Percentiles rank a stretch among this genome's conserved stretches.
These are phyloP conservation scores for Eleutherodactylus coqui DNA, from an alignment of 2,797 vertebrate genomes.

Conservation along the genomic window DNA sequence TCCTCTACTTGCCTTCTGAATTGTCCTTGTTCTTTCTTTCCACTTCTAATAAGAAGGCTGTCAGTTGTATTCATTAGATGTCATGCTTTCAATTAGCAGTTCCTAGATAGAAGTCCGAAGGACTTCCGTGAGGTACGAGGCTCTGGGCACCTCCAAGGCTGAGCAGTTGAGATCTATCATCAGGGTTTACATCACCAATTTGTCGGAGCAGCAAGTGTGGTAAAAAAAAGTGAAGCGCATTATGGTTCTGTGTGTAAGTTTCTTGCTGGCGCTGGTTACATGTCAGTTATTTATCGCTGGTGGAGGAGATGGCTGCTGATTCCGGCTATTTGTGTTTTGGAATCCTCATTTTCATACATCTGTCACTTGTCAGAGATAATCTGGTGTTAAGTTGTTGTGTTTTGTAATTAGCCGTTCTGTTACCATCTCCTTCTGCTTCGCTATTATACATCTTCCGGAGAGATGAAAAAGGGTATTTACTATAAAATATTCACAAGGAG, in stretches of 20 bases:
- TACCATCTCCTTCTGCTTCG: slow-evolving; percentile 57
- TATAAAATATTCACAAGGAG: slow-evolving; percentile 6
- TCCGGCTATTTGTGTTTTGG: slow-evolving; percentile 56
- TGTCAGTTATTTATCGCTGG: background rate
- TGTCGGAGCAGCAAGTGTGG: background rate
- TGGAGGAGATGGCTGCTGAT: slow-evolving; percentile 23
- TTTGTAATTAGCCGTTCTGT: slow-evolving; percentile 62
- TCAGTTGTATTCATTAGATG: too few relatives aligned
- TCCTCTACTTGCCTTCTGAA: too few relatives aligned
- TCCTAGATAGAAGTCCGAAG: background rate
- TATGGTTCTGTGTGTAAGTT: background rate
- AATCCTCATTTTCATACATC: slow-evolving; percentile 56
- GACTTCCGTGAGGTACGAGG: background rate
- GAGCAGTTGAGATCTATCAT: background rate
- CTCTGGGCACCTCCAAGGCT: background rate
- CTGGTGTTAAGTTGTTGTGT: slow-evolving; percentile 61
- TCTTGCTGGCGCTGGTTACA: background rate
- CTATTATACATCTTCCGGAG: slow-evolving; percentile 37
- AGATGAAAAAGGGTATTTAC: slow-evolving; percentile 30
- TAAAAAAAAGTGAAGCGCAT: background rate
- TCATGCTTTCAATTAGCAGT: too few relatives aligned
- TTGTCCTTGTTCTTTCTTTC: too few relatives aligned
- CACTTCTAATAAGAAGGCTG: too few relatives aligned
- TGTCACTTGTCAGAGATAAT: slow-evolving; percentile 63
- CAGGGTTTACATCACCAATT: background rate